Evolutionary conservation across 2,113 vertebrate species (phyloP).

Genomic region (Petromus typicus): DNA sequence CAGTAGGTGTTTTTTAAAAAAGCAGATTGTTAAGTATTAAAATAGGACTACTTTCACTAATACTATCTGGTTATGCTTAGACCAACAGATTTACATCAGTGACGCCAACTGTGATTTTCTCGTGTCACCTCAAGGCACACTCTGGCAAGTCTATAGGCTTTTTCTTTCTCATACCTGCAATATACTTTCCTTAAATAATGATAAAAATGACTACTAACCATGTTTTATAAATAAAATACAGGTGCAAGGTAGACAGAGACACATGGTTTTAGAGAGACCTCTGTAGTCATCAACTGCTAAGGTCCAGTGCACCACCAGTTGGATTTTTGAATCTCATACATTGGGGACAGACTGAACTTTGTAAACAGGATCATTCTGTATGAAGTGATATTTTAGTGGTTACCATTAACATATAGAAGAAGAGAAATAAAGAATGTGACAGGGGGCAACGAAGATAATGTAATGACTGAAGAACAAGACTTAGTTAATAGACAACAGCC

Average conservation of each 20-base stretch:
- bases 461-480: not conserved
- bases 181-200: not conserved
- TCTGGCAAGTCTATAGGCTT: not conserved
- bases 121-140: not conserved
- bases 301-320: not conserved
- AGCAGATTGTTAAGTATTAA: not conserved
- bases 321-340: not conserved
- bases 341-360: not conserved
- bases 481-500: not conserved
- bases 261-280: not conserved
- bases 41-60: not conserved
- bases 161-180: not conserved
- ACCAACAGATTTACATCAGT: not conserved
- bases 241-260: not conserved
- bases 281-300: not conserved
- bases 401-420: not conserved
- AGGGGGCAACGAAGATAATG: not conserved
- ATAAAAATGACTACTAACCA: not conserved
- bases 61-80: not conserved
- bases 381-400: not conserved
- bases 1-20: no score
- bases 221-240: not conserved
- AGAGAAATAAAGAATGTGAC: not conserved
- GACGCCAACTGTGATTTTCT: not conserved
- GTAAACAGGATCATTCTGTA: not conserved